Evolutionary conservation across 2,113 vertebrate genomes (phyloP), one percentile per base, ranked within the genome.

Genomic region (Caretta caretta): DNA sequence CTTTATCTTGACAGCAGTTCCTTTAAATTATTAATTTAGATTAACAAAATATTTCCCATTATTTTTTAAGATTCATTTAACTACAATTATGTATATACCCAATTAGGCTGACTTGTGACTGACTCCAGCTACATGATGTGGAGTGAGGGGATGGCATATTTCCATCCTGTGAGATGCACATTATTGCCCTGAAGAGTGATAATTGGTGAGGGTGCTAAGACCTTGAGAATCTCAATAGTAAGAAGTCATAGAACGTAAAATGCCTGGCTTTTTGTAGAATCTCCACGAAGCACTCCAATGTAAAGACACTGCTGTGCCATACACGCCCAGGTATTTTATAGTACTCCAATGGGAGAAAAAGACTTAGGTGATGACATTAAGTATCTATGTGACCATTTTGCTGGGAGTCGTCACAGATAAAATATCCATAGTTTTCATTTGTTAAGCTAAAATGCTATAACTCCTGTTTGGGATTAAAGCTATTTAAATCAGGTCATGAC

Each of bases 201-300:
- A 4, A 88, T 50, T 42, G 69, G 42, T 57, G 62, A 86, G 0
- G 0, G 25, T 4, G 83, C 76, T 10, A 5, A 54, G 38, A 72
- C 17, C 6, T 84, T 57, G 4, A 84, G 69, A 92, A 8, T 19
- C 59, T 53, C 59, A 31, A 29, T n/a, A 8, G 8, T 16, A 57
- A 35, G 54, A 10, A 84, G 1, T 80, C 0, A 48, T 6, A 81
- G 48, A 92, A 89, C 0, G 0, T 22, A 75, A 75, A 72, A 31
- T 4, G 42, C n/a, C 13, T 19, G 8, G 27, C 1, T 5, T 90
- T 92, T 87, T 27, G 0, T 0, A 48, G 87, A 91, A 54, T 5
- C 2, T 89, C 31, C 59, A 14, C 31, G 7, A 27, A 62, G 1
- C 24, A n/a, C 4, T 80, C 16, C 2, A 2, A 3, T 84, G 3